Percentiles rank a stretch among this genome's conserved stretches.
Evolutionary conservation across 2,888 invertebrate species (phyloP).

Genomic region (Ormyrus nitidulus): DNA sequence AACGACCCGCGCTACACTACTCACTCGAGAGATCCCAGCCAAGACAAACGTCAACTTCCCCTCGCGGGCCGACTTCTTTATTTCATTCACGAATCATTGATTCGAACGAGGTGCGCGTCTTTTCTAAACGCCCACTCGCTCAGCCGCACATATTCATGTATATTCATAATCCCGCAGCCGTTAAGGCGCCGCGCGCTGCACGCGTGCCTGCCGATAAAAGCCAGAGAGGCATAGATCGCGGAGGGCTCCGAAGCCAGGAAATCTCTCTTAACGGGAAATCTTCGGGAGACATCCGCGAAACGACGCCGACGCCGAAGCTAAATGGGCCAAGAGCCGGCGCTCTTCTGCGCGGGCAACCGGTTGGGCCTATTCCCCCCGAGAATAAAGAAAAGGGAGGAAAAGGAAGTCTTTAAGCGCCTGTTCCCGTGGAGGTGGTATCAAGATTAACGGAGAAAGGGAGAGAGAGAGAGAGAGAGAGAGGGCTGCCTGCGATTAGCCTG

Average conservation of each 20-base stretch:
- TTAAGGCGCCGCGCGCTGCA: slow-evolving; percentile 3
- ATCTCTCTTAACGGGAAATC: neutral
- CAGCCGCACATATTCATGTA: neutral
- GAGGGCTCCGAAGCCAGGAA: too few relatives aligned
- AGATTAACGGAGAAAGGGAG: slow-evolving; percentile 58
- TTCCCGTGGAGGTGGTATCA: slow-evolving; percentile 53
- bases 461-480: slow-evolving; percentile 54
- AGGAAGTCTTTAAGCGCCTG: slow-evolving; percentile 46
- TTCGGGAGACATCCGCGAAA: slow-evolving; percentile 8
- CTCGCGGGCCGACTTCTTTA: neutral
- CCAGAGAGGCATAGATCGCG: neutral
- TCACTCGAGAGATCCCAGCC: neutral
- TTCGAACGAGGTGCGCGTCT: slow-evolving; percentile 24
- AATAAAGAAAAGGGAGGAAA: slow-evolving; percentile 5
- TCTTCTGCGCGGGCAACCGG: neutral
- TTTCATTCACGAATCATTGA: slow-evolving; percentile 45
- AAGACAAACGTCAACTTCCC: neutral
- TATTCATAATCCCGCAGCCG: slow-evolving; percentile 28
- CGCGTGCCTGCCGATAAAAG: slow-evolving; percentile 17
- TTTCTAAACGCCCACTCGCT: too few relatives aligned
- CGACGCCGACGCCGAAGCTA: slow-evolving; percentile 13
- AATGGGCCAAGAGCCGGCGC: slow-evolving; percentile 25
- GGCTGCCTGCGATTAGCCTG: slow-evolving; percentile 65
- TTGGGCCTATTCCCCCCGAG: neutral
- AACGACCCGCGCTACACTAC: too few relatives aligned